phyloP scores from a whole-genome alignment of 2,113 vertebrate species.

The Hiodon alosoides region DNA sequence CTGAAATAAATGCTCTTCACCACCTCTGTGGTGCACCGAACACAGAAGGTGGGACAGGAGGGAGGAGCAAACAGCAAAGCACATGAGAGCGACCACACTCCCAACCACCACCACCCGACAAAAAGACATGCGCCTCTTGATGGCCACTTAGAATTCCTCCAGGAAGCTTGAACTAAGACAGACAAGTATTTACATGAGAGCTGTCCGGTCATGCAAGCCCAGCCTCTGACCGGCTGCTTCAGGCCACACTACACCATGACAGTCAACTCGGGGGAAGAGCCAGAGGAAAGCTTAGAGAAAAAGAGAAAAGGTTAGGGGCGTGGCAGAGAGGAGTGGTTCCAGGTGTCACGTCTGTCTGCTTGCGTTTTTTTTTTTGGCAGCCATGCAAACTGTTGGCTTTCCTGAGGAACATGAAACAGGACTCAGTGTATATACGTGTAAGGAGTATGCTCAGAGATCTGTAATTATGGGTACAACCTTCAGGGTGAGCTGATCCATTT shows the following conservation, averaged over 20 bases:
- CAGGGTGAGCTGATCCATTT: conserved; percentile 2
- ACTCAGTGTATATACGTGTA: conserved; percentile 38
- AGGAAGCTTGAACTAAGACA: neutral
- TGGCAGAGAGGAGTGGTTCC: conserved; percentile 35
- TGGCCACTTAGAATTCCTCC: neutral
- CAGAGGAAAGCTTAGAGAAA: neutral
- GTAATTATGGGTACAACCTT: neutral
- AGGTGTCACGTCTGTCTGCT: conserved; percentile 55
- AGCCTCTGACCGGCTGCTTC: conserved; percentile 6
- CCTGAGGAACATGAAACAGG: conserved; percentile 30
- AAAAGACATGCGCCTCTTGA: neutral
- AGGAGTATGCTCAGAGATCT: neutral
- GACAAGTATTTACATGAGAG: conserved; percentile 24
- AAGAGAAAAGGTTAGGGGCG: conserved; percentile 1
- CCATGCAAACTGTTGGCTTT: conserved; percentile 32
- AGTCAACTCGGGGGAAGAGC: neutral
- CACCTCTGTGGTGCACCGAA: too few relatives aligned
- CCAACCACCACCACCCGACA: neutral
- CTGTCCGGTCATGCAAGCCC: conserved; percentile 11
- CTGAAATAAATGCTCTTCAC: too few relatives aligned
- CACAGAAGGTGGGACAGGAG: too few relatives aligned
- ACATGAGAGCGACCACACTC: too few relatives aligned
- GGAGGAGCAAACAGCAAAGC: too few relatives aligned
- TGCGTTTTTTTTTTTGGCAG: conserved; percentile 51
- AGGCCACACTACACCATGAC: conserved; percentile 14